These are phyloP conservation scores for Panulirus ornatus DNA, from an alignment of 1,140 invertebrate species.

Conservation along the genomic window DNA sequence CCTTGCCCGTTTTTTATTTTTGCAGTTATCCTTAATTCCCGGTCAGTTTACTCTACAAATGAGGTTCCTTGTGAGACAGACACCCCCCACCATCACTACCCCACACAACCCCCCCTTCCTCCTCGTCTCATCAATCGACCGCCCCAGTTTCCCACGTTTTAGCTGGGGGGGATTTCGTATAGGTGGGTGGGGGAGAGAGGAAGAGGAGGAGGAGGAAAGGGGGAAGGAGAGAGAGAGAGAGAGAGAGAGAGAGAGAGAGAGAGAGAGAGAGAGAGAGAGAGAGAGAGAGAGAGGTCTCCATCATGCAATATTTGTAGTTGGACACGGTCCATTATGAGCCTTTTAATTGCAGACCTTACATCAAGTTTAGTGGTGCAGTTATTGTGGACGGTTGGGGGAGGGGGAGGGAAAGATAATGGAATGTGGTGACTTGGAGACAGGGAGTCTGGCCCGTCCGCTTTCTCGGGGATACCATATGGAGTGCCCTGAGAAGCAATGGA, in stretches of 20 bases:
- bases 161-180: too few relatives aligned
- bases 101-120: too few relatives aligned
- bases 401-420: conserved; percentile 34
- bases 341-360: conserved; percentile 54
- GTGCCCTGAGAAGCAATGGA: conserved; percentile 6
- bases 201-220: not conserved
- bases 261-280: not conserved
- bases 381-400: conserved; percentile 4
- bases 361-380: conserved; percentile 47
- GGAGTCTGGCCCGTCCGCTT: not conserved
- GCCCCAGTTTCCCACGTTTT: too few relatives aligned
- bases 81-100: too few relatives aligned
- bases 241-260: conserved; percentile 15
- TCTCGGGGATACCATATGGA: conserved; percentile 13
- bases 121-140: too few relatives aligned
- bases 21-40: too few relatives aligned
- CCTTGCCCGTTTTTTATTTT: too few relatives aligned
- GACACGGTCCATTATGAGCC: conserved; percentile 47
- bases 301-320: conserved; percentile 32
- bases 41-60: too few relatives aligned
- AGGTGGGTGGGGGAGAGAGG: too few relatives aligned
- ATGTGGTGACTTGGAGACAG: conserved; percentile 23
- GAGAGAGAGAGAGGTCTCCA: not conserved
- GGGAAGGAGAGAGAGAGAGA: conserved; percentile 26
- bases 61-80: too few relatives aligned